Percentiles rank a stretch among this genome's conserved stretches.
Evolutionary conservation across 2,113 vertebrate species (phyloP).

Genomic region (Crotalus helleri): DNA sequence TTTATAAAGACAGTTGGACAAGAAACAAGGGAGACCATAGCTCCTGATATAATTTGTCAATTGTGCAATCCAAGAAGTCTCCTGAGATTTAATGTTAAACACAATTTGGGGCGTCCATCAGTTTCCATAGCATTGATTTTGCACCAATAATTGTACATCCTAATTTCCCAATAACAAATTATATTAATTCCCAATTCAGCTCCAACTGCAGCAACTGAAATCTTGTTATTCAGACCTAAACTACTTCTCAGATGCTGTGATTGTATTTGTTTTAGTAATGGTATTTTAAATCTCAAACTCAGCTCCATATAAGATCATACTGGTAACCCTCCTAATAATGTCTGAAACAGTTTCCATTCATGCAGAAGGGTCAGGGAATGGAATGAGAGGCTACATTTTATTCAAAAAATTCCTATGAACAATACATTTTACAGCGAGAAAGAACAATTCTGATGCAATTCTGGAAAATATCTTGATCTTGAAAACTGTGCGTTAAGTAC

Average conservation of each 20-base stretch:
- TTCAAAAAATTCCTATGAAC: neutral
- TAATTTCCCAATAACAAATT: neutral
- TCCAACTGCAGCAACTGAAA: neutral
- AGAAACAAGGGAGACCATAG: neutral
- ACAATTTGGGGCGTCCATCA: neutral
- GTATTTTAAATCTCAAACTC: neutral
- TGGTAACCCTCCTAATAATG: neutral
- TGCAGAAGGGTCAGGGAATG: neutral
- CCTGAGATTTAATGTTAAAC: neutral
- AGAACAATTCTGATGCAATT: neutral
- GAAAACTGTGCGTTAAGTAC: too few species aligned
- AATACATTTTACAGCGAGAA: neutral
- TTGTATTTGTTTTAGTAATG: neutral
- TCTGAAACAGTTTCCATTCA: neutral
- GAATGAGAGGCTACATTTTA: neutral
- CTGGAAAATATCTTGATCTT: neutral
- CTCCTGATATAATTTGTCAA: neutral
- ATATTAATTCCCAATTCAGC: neutral
- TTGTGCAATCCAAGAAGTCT: neutral
- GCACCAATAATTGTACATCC: neutral
- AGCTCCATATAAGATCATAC: neutral
- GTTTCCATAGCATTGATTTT: neutral
- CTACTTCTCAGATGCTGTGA: neutral
- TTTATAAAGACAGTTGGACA: neutral
- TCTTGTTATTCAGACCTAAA: neutral